Base-by-base conservation (phyloP, 2,797 vertebrate genomes). In the Rhinoraja longicauda region DNA sequence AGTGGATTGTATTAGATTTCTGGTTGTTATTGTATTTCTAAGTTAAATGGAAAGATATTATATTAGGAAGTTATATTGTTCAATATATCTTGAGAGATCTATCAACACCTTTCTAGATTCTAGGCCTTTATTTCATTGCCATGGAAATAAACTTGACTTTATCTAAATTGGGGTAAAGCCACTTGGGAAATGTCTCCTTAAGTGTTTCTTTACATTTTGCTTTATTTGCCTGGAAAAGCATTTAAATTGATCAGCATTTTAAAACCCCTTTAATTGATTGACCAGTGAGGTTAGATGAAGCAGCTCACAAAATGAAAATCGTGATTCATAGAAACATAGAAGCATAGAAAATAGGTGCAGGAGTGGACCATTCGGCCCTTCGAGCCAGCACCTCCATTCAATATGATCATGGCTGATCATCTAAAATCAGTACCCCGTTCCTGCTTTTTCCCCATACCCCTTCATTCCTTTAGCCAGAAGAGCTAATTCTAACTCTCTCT, bases 1-100 rank as follows among this genome's bases (percentile, higher is more conserved):
- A 93, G 79, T 93, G 94, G 93, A 94, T 95, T 93, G 86, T 93
- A 94, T 95, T 96, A 24, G 70, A 95, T 95, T 93, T 94, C 93
- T 95, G 93, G 94, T 94, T 94, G 73, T 93, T 95, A 95, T 94
- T 94, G 93, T 94, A 93, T 95, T 81, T 93, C 94, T 95, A 95
- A 95, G 95, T 93, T 92, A 93, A 88, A 93, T 93, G 39, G 64
- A 94, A 95, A 95, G 15, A 32, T n/a, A 29, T 77, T 77, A 76
- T 17, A 32, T 36, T 32, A 21, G n/a, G 62, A 67, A 88, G 64
- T 88, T 67, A 15, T 67, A 8, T 32, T 36, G 32, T 67, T 88
- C n/a, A 19, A 3, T 21, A 32, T 32, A 36, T 67, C 45, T 53
- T 64, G 59, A 67, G 36, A 88, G 1, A 64, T 36, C 62, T 84